phyloP scores from a whole-genome alignment of 1,140 invertebrate genomes.

The Trypoxylus dichotomus region DNA sequence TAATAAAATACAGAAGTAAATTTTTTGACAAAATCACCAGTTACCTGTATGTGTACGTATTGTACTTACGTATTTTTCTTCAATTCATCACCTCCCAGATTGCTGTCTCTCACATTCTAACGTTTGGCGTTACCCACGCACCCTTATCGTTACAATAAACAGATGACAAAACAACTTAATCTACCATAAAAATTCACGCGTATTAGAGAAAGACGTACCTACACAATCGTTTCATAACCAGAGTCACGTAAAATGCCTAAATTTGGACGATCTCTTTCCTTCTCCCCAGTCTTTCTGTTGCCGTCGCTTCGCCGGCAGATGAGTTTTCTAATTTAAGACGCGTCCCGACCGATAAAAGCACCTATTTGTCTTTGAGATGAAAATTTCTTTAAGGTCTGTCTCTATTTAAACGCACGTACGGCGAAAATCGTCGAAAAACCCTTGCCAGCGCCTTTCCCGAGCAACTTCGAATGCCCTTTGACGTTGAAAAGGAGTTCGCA shows the following conservation, averaged over 20 bases:
- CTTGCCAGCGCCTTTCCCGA: too few relatives aligned
- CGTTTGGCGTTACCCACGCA: too few relatives aligned
- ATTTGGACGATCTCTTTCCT: background rate
- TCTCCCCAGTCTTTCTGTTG: background rate
- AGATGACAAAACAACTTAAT: background rate
- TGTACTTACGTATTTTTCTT: too few relatives aligned
- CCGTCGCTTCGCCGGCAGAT: background rate
- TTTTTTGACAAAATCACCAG: too few relatives aligned
- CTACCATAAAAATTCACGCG: background rate
- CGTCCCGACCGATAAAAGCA: background rate
- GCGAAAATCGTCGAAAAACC: background rate
- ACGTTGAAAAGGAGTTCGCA: too few relatives aligned
- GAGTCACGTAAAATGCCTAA: background rate
- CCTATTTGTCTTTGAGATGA: background rate
- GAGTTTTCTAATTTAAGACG: background rate
- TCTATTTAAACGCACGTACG: background rate
- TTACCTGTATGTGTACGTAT: too few relatives aligned
- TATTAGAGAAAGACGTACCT: background rate
- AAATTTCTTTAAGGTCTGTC: background rate
- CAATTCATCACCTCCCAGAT: too few relatives aligned
- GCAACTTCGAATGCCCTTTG: too few relatives aligned
- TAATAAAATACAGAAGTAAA: too few relatives aligned
- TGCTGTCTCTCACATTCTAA: too few relatives aligned
- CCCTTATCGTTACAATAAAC: background rate
- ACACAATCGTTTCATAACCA: background rate